Base-by-base conservation (phyloP, 2,113 vertebrate species). In the Nerophis ophidion region DNA sequence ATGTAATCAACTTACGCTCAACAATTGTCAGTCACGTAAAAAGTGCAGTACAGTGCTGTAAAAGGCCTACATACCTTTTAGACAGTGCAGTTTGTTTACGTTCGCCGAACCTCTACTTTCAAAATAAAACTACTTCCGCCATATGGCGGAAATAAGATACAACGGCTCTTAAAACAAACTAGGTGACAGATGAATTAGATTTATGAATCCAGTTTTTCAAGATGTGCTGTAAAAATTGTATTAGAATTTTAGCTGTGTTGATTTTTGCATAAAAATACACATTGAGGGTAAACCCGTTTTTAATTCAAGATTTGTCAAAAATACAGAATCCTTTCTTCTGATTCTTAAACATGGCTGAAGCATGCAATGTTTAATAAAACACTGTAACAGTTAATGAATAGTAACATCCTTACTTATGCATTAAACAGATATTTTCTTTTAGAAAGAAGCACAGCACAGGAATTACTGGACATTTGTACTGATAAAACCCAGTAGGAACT, bases 311-410 rank as follows among this genome's bases (percentile, higher is more conserved):
- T 76, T 71, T 79, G 60, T 82, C 72, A 81, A 83, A 86, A 86
- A 86, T 78, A 82, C 78, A 80, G 66, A 71, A 78, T 72, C 52
- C 6, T 76, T 83, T 72, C 65, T 72, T 77, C 65, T 13, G 66
- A 75, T 38, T 45, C 75, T 69, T 75, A 84, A 75, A 78, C 48
- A 76, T 65, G 70, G 79, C 68, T 57, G 64, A 81, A 72, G 81
- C 84, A 81, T 86, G 83, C 86, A 88, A 58, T 33, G 55, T 79
- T 84, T 72, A 70, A 78, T 84, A 87, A 88, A 88, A 85, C 79
- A 82, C 68, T 59, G 67, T 59, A 34, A 36, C 51, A 83, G 72
- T 52, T 53, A 75, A 71, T 77, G 63, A 61, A 62, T 65, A 71
- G 75, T 45, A 82, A 79, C 75, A 81, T 55, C 70, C 52, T 75